Base-by-base conservation (phyloP, 2,113 vertebrate genomes). In the Alaudala cheleensis region DNA sequence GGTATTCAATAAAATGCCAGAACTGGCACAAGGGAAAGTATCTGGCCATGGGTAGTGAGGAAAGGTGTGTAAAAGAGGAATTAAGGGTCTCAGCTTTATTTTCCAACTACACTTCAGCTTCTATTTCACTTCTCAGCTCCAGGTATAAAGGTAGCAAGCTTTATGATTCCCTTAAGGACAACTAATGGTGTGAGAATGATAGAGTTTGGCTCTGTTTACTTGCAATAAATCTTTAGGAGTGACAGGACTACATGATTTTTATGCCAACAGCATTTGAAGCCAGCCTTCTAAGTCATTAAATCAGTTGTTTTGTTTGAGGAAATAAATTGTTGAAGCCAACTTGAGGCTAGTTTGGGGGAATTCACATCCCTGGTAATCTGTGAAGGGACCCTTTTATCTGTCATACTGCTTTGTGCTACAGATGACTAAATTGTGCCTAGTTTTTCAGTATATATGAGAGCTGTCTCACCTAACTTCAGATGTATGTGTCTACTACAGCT, bases 241-340 rank as follows among this genome's bases (percentile, higher is more conserved):
- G 93, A 86, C 39, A 14, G 23, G 81, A 86, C 37, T 91, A 14
- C 31, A 74, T 47, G 53, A 28, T 88, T 91, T 96, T 92, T 88
- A 74, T 54, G 80, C 80, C 72, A 84, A 73, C 2, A 31, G 57
- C 65, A 71, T 81, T 91, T 80, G 65, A 95, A 86, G 22, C 34
- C 80, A 84, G 56, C 73, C 49, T 81, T 91, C 83, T 70, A 71
- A 79, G 49, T 88, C 82, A 94, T 83, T 81, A 83, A 92, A 81
- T 95, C 83, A 69, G 83, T 67, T 95, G 65, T 74, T 93, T 91
- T 93, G 58, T 93, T 95, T 93, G 73, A 95, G 72, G 53, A 81
- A 92, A 94, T 91, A 93, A 88, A 93, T 84, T 77, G 88, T 65
- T 93, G 88, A 95, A 91, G 70, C 53, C 65, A 91, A 77, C 91